phyloP scores from a whole-genome alignment of 2,113 vertebrate species.

The Cochlearius cochlearius region DNA sequence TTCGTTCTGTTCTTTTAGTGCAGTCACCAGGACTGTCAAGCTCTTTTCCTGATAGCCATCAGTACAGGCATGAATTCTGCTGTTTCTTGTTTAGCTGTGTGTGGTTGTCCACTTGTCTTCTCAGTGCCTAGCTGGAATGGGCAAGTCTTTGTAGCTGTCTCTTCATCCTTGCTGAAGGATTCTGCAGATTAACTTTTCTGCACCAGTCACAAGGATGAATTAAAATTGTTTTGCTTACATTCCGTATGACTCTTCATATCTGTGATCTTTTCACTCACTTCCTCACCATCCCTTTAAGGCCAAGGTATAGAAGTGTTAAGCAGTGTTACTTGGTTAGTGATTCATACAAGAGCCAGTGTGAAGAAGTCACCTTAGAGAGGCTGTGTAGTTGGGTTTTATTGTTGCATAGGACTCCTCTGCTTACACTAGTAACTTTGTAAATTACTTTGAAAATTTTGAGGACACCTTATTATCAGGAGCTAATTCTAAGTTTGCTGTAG shows the following conservation, averaged over 20 bases:
- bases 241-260: not conserved
- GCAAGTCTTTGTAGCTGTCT: not conserved
- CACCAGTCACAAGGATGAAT: not conserved
- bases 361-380: not conserved
- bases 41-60: not conserved
- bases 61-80: not conserved
- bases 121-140: not conserved
- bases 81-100: not conserved
- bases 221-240: not conserved
- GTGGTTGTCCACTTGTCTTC: not conserved
- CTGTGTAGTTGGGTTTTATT: not conserved
- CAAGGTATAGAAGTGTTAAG: not conserved
- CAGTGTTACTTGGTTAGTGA: not conserved
- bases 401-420: not conserved
- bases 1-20: not conserved
- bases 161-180: not conserved
- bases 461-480: not conserved
- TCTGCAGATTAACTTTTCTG: not conserved
- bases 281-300: not conserved
- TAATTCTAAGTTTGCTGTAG: not conserved
- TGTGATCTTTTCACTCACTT: not conserved
- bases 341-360: not conserved
- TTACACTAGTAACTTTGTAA: not conserved
- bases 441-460: not conserved
- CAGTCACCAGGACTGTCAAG: not conserved